phyloP scores from a whole-genome alignment of 2,113 vertebrate species.

The Coptodon rendalli region DNA sequence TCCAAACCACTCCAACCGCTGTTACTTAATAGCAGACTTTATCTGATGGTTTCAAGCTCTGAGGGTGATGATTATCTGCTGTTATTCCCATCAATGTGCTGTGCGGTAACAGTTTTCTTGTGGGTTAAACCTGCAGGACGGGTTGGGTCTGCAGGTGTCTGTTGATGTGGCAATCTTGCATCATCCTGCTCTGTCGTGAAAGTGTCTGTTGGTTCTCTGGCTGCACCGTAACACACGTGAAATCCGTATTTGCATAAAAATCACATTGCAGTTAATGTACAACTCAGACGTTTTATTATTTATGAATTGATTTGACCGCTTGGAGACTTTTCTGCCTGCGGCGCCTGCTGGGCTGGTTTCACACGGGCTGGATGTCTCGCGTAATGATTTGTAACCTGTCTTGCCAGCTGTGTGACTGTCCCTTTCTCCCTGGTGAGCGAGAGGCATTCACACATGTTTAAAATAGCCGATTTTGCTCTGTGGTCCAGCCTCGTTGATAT shows the following conservation, averaged over 20 bases:
- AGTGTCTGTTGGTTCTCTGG: not conserved
- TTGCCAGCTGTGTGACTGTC: constrained; percentile 26
- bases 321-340: not conserved
- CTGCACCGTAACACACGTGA: not conserved
- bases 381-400: constrained; percentile 33
- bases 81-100: not conserved
- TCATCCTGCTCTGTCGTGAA: not conserved
- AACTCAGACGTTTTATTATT: not conserved
- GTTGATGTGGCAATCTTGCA: not conserved
- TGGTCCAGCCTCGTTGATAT: constrained; percentile 19
- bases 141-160: constrained; percentile 18
- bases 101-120: not conserved
- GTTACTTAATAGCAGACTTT: not conserved
- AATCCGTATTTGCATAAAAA: not conserved
- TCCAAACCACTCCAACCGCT: not conserved
- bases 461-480: constrained; percentile 36
- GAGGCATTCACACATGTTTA: constrained; percentile 52
- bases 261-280: not conserved
- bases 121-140: constrained; percentile 25
- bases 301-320: not conserved
- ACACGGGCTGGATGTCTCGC: not conserved
- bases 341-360: constrained; percentile 14
- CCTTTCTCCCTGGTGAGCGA: constrained; percentile 50
- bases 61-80: constrained; percentile 11
- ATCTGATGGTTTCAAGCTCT: not conserved